Evolutionary conservation across 1,140 invertebrate genomes (phyloP), one percentile per base, ranked within the genome.

Genomic region (Meteorus sp.): DNA sequence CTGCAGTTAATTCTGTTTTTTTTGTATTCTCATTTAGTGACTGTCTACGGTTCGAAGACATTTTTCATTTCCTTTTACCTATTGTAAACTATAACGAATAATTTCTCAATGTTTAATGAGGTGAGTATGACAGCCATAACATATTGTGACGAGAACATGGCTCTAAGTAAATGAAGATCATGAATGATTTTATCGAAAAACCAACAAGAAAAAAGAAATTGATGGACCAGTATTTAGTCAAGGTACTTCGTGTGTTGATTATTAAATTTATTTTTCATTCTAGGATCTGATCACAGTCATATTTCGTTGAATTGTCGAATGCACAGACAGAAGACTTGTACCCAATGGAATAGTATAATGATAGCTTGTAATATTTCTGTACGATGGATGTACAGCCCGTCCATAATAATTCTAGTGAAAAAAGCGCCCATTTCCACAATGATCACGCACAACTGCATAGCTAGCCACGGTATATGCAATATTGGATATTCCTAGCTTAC

Each of bases 281-380:
- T n/a, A n/a, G 15, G 8, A 4, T n/a, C 15, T 39, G 15, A 39
- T 39, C 35, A 39, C 35, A n/a, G 35, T 13, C 8, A 48, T 27
- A n/a, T 27, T 9, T 56, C 15, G 27, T 61, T 62, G 44, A 64
- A 35, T 39, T 79, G 72, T 20, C 66, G 68, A 47, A 74, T 65
- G 56, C 78, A 78, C 0, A 78, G 59, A 52, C 78, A 80, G 48
- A 78, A 80, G 17, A 80, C 76, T 71, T 80, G 78, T 4, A 78
- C 61, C 78, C 78, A 80, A 58, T 80, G 79, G 55, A 75, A 68
- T 4, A 71, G 50, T 1, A 66, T 71, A 23, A 76, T 67, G 17
- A 76, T 48, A 19, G 74, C 70, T 11, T 73, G 62, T 7, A 78
- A 60, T 60, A 80, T 70, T 54, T 78, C 75, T 47, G 75, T 68